phyloP scores from a whole-genome alignment of 2,888 invertebrate genomes.

The Eilema sororculum region DNA sequence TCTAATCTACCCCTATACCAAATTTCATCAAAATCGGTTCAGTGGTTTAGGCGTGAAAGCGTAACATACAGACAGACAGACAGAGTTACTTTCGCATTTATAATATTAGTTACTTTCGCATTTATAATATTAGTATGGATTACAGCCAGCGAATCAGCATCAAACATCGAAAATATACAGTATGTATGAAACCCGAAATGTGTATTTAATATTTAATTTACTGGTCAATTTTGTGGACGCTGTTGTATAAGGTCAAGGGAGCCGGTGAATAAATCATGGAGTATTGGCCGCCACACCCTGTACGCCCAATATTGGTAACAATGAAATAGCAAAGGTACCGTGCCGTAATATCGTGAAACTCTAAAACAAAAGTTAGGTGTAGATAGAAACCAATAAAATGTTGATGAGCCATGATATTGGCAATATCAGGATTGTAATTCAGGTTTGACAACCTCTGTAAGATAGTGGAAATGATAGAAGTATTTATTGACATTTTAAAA shows the following conservation, averaged over 20 bases:
- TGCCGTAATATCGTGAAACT: slow-evolving; percentile 2
- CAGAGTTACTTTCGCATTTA: too few species aligned
- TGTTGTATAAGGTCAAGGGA: slow-evolving; percentile 27
- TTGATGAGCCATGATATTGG: too few species aligned
- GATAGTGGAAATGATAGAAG: too few species aligned
- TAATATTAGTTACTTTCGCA: too few species aligned
- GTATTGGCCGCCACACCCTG: slow-evolving; percentile 29
- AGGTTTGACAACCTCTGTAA: too few species aligned
- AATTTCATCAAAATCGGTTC: too few species aligned
- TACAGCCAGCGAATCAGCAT: background rate
- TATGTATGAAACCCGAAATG: slow-evolving; percentile 21
- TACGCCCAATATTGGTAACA: slow-evolving; percentile 18
- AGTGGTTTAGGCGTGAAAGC: too few species aligned
- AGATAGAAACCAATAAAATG: background rate
- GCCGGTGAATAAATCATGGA: slow-evolving; percentile 47
- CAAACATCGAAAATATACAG: background rate
- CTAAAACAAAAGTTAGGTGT: background rate
- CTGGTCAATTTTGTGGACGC: slow-evolving; percentile 33
- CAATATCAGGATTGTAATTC: too few species aligned
- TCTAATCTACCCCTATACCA: too few species aligned
- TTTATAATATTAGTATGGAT: slow-evolving; percentile 19
- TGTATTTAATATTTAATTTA: slow-evolving; percentile 35
- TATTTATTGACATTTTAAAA: too few species aligned
- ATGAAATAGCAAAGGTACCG: slow-evolving; percentile 13
- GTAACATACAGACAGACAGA: too few species aligned